A percentile compares a stretch with the other conserved stretches of the same genome.
Evolutionary conservation across 1,140 invertebrate species (phyloP).

Genomic region (Rhagoletis zephyria): DNA sequence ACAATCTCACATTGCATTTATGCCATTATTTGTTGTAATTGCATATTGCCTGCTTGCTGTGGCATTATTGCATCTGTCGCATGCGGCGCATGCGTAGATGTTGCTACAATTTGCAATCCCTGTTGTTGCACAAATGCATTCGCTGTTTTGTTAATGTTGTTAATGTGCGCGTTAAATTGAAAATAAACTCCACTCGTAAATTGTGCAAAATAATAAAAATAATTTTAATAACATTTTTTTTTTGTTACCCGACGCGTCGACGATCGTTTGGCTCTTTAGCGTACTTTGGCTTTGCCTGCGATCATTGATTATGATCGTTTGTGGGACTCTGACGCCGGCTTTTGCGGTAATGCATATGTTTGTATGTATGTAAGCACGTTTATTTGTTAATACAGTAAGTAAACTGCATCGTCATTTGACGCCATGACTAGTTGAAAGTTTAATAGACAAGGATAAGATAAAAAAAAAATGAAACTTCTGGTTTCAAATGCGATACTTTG

Average conservation of each 20-base stretch:
- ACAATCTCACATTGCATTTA: background rate
- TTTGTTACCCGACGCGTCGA: background rate
- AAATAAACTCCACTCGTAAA: background rate
- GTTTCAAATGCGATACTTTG: background rate
- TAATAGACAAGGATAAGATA: constrained; percentile 20
- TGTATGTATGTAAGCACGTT: background rate
- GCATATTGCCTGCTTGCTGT: background rate
- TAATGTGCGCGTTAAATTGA: constrained; percentile 26
- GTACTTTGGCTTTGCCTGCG: background rate
- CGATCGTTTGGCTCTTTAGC: background rate
- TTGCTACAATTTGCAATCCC: background rate
- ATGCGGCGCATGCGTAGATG: background rate
- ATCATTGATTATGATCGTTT: constrained; percentile 1
- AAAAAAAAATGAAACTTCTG: constrained; percentile 34
- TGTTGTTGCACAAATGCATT: no score
- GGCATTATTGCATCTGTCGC: background rate
- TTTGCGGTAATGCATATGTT: no score
- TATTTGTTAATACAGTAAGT: background rate
- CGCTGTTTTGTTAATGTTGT: constrained; percentile 2
- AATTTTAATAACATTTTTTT: constrained; percentile 37
- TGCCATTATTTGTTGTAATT: background rate
- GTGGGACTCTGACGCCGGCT: background rate
- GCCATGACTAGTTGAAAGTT: background rate
- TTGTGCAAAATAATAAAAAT: constrained; percentile 10
- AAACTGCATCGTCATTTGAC: background rate